Evolutionary conservation across 2,113 vertebrate species (phyloP), one percentile per base, ranked within the genome.

Genomic region (Craseonycteris thonglongyai): DNA sequence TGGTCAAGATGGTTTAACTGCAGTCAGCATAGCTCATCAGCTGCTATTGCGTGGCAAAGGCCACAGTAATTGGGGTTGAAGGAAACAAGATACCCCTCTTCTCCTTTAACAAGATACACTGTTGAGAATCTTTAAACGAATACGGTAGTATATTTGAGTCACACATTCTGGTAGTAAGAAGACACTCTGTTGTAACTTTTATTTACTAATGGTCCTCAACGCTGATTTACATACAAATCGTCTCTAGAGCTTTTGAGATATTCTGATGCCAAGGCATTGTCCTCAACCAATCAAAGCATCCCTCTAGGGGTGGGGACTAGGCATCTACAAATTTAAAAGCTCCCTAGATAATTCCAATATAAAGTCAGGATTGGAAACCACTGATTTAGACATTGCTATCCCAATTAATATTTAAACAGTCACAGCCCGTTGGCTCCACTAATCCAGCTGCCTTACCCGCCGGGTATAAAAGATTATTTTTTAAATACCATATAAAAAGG

Each of bases 401-500:
- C 95, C 93, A 96, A 96, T 96, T 97, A 96, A 96, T 97, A 96
- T 96, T 97, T 96, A 96, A 97, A 93, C 45, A 96, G 96, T 96
- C 96, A 97, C 92, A 90, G 93, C 61, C 91, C 21, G 14, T 95
- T 95, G 92, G 93, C 84, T 95, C 84, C 79, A 63, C 93, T 97
- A 97, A 97, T 95, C 96, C 96, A 93, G 90, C 54, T 92, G 95
- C 88, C 93, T 96, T 97, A 97, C 90, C 68, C 92, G 47, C 0
- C 18, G 81, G 80, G 76, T 88, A 95, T 51, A 97, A 97, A 97
- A 96, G 96, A 96, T 97, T 96, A 97, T 97, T 97, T 97, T 97
- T 97, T 92, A 94, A 97, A 95, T 94, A 88, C 95, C 84, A 93
- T 96, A 91, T 97, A 97, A 97, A 98, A 98, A 98, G 96, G 89